Evolutionary conservation across 1,140 invertebrate genomes (phyloP), one percentile per base, ranked within the genome.

Genomic region (Bombus waltoni): DNA sequence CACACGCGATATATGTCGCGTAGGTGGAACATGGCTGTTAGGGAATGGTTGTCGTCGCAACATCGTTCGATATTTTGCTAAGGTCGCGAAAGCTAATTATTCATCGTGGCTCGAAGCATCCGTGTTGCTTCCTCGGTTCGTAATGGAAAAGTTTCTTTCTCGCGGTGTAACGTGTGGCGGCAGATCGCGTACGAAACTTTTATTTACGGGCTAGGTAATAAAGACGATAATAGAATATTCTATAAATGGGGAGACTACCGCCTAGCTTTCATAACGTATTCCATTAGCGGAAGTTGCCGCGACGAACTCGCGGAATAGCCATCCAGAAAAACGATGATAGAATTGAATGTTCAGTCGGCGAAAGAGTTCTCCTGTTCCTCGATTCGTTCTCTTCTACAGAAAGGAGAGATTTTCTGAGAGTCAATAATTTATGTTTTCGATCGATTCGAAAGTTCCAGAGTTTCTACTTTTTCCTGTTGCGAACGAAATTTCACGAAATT

Each of bases 211-310:
- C 38, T 6, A 62, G 53, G 80, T 83, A 86, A 86, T 86, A 82
- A 86, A 86, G 80, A 76, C 72, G 72, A 75, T 82, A 82, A 74
- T 83, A 68, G 80, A 86, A 86, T 86, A 86, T 86, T 86, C 80
- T 76, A 82, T 75, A 82, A 82, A 70, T 62, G 62, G 74, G 15
- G n/a, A 66, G 28, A 40, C 13, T 32, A 32, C n/a, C 11, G 25
- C 13, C 35, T 62, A 15, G 42, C 72, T 85, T 85, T 78, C 81
- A 70, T 83, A 83, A 83, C 81, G 74, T 83, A 83, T 83, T 83
- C 81, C 81, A 83, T 83, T 83, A 83, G 44, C 81, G 81, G 47
- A 83, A 83, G 74, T 70, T 78, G 74, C 74, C 74, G 44, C 44
- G 35, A 47, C 73, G 38, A 57, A 78, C 59, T 83, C 57, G 62